A percentile compares a stretch with the other conserved stretches of the same genome.
phyloP scores from a whole-genome alignment of 2,113 vertebrate species.

The Charadrius vociferus region DNA sequence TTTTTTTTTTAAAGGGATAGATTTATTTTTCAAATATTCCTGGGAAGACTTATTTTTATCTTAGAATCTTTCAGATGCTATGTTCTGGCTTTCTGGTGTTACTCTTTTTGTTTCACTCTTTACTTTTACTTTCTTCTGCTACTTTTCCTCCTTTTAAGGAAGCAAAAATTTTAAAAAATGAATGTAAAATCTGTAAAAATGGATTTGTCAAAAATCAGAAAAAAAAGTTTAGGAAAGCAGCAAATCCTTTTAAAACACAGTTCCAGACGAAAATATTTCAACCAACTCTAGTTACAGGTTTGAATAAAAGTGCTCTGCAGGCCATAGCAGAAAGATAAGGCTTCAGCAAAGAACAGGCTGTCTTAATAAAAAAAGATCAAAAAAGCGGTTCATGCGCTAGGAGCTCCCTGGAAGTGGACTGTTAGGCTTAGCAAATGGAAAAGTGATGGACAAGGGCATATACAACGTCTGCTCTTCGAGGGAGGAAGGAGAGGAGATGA shows the following conservation, averaged over 20 bases:
- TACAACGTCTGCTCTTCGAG: neutral
- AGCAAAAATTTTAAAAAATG: accelerated
- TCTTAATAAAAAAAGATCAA: neutral
- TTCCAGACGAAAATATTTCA: neutral
- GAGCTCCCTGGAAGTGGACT: neutral
- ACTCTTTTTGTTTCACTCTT: neutral
- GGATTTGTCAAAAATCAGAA: neutral
- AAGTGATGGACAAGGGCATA: neutral
- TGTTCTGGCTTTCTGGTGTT: neutral
- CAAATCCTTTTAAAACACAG: neutral
- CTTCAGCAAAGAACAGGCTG: neutral
- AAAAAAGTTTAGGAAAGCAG: neutral
- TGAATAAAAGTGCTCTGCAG: neutral
- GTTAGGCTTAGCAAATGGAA: neutral
- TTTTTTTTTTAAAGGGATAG: neutral
- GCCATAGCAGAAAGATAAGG: neutral
- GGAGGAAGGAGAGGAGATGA: neutral
- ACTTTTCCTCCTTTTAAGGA: neutral
- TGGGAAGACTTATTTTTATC: neutral
- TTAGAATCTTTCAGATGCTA: neutral
- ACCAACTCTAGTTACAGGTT: neutral
- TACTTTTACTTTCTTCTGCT: neutral
- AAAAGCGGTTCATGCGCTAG: neutral
- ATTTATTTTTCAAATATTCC: neutral
- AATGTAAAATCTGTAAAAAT: neutral